These are phyloP conservation scores for Lasiommata megera DNA, from an alignment of 2,888 invertebrate genomes.

Conservation along the genomic window DNA sequence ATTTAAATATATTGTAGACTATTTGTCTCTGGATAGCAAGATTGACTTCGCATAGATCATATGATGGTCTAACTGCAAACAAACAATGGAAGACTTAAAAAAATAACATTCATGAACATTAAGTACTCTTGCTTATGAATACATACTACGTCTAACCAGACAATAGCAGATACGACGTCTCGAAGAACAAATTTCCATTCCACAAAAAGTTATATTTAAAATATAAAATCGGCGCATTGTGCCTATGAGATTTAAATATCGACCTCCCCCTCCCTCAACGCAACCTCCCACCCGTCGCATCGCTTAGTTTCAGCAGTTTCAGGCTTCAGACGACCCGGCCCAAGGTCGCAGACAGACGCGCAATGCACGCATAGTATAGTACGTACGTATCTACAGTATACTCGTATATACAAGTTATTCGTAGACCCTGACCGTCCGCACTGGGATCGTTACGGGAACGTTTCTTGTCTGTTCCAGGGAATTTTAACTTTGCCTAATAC, in stretches of 20 bases:
- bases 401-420: slow-evolving; percentile 8
- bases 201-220: background rate
- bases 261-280: slow-evolving; percentile 40
- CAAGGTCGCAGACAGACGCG: slow-evolving; percentile 75
- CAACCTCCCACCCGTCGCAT: slow-evolving; percentile 40
- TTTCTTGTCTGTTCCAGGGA: slow-evolving; percentile 28
- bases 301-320: slow-evolving; percentile 50
- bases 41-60: too few species aligned
- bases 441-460: slow-evolving; percentile 30
- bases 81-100: background rate
- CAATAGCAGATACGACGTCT: background rate
- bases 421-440: slow-evolving; percentile 45
- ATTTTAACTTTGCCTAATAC: too few species aligned
- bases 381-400: background rate
- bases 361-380: slow-evolving; percentile 43
- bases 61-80: background rate
- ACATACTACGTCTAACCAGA: too few species aligned
- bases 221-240: slow-evolving; percentile 40
- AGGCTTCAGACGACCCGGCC: slow-evolving; percentile 69
- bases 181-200: background rate
- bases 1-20: too few species aligned
- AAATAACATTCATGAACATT: too few species aligned
- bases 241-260: slow-evolving; percentile 49
- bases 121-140: too few species aligned
- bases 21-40: too few species aligned